Evolutionary conservation across 2,888 invertebrate species (phyloP).

Genomic region (Drosophila engyochracea): DNA sequence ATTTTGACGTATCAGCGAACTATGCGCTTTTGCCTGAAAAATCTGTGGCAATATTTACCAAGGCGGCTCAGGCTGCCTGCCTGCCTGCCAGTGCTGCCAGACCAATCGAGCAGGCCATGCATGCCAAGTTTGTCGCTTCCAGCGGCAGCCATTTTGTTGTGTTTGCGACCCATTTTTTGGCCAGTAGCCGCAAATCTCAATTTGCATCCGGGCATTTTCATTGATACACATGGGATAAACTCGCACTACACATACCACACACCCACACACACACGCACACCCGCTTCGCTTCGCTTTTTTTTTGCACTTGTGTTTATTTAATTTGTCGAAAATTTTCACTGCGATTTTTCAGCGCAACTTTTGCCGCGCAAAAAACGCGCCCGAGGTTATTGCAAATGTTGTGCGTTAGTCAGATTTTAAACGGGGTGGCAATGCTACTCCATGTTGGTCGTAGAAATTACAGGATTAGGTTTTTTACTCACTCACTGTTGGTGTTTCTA

Average conservation of each 20-base stretch:
- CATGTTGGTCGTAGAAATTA: slow-evolving; percentile 79
- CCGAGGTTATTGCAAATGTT: slow-evolving; percentile 74
- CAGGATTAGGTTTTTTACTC: slow-evolving; percentile 78
- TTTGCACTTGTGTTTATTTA: slow-evolving; percentile 76
- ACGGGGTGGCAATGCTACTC: slow-evolving; percentile 40
- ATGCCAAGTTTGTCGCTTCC: slow-evolving; percentile 67
- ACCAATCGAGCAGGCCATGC: slow-evolving; percentile 48
- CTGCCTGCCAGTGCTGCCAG: slow-evolving; percentile 16
- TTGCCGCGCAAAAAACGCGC: slow-evolving; percentile 63
- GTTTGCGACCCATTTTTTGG: slow-evolving; percentile 54
- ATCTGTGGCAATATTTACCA: slow-evolving; percentile 78
- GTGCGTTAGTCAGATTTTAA: slow-evolving; percentile 79
- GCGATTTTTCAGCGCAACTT: slow-evolving; percentile 62
- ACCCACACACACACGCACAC: not conserved
- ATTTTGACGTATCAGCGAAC: slow-evolving; percentile 79
- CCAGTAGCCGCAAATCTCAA: slow-evolving; percentile 21
- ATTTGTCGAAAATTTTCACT: slow-evolving; percentile 74
- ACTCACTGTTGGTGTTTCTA: slow-evolving; percentile 5
- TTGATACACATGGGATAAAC: slow-evolving; percentile 53
- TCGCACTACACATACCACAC: not conserved
- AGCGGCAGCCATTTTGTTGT: slow-evolving; percentile 71
- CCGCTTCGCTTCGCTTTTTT: slow-evolving; percentile 4
- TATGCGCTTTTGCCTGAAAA: slow-evolving; percentile 80
- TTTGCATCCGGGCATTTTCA: slow-evolving; percentile 58
- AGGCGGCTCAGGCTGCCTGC: slow-evolving; percentile 8